These are phyloP conservation scores for Chromobotia macracanthus DNA, from an alignment of 2,797 vertebrate genomes.

Conservation along the genomic window DNA sequence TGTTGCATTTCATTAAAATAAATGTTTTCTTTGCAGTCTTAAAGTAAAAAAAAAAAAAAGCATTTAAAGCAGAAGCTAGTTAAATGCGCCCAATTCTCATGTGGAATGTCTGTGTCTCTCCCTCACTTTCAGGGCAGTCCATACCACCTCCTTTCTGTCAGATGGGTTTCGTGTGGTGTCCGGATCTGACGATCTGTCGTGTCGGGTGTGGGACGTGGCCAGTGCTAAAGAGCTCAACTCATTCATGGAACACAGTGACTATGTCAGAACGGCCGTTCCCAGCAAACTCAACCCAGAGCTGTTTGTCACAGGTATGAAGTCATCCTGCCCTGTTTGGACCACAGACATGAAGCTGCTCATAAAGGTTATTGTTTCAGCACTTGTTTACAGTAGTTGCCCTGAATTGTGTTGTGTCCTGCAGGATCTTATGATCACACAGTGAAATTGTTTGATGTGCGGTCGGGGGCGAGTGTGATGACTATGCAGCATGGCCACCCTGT, in stretches of 20 bases:
- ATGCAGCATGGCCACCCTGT: conserved; percentile 95
- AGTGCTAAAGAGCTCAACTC: conserved; percentile 79
- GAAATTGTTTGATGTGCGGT: conserved; percentile 90
- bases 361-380: no score
- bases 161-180: conserved; percentile 89
- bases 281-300: conserved; percentile 91
- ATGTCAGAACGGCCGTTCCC: conserved; percentile 87
- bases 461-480: conserved; percentile 84
- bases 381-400: background rate
- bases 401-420: conserved; percentile 58
- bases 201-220: conserved; percentile 91
- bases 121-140: conserved; percentile 83
- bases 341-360: background rate
- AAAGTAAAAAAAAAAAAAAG: no score
- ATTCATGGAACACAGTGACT: conserved; percentile 90
- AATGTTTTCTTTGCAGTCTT: no score
- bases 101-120: background rate
- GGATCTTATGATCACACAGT: conserved; percentile 96
- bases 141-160: conserved; percentile 87
- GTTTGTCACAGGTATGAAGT: conserved; percentile 86
- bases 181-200: conserved; percentile 90
- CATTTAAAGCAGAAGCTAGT: no score
- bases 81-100: no score
- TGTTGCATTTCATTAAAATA: no score
- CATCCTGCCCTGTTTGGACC: background rate